Percentiles rank a stretch among this genome's conserved stretches.
Conservation (phyloP, 2,888 invertebrate species). For the Anticlea derivata region DNA sequence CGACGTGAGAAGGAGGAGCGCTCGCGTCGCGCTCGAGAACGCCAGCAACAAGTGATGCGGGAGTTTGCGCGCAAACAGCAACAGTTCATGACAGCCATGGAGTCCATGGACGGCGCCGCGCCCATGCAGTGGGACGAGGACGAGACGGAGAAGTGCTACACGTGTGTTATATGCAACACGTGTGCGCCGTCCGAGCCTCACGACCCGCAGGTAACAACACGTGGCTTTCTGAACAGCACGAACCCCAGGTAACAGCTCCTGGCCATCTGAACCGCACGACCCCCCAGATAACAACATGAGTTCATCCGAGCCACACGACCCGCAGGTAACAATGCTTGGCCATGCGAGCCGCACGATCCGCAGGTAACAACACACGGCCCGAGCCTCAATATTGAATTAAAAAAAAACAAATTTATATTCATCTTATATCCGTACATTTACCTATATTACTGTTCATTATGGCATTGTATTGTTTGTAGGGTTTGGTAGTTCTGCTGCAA, state of each 20-base stretch:
- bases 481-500: slow-evolving; percentile 93
- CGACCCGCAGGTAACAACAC: slow-evolving; percentile 45
- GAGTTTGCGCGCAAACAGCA: slow-evolving; percentile 96
- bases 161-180: slow-evolving; percentile 98
- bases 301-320: no score
- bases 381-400: no score
- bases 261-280: no score
- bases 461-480: slow-evolving; percentile 78
- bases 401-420: no score
- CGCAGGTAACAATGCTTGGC: no score
- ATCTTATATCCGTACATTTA: no score
- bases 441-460: no score
- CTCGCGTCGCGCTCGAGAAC: slow-evolving; percentile 92
- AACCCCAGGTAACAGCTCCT: no score
- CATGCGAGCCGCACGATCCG: no score
- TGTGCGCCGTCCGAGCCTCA: slow-evolving; percentile 93
- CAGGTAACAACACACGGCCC: no score
- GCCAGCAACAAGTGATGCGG: slow-evolving; percentile 96
- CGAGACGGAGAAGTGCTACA: slow-evolving; percentile 90
- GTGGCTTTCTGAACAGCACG: no score
- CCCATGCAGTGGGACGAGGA: slow-evolving; percentile 84
- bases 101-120: slow-evolving; percentile 67
- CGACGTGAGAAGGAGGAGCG: slow-evolving; percentile 92
- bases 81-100: slow-evolving; percentile 90
- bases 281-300: no score